These are phyloP conservation scores for Pangasianodon gigas DNA, from an alignment of 2,113 vertebrate species.

Conservation along the genomic window DNA sequence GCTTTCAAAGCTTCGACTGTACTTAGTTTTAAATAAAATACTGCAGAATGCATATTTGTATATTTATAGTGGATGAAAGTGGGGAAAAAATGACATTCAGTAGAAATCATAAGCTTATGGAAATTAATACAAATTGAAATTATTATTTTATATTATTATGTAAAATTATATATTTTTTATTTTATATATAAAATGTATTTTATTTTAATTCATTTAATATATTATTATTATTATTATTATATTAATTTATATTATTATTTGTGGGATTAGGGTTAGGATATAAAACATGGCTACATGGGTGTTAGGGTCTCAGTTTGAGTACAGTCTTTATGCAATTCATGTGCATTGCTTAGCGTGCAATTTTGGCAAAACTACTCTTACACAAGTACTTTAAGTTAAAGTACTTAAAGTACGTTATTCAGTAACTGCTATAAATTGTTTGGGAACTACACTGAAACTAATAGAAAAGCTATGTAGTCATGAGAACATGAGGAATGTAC, in stretches of 20 bases:
- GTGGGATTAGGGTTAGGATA: background rate
- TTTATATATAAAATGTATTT: background rate
- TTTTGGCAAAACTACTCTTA: background rate
- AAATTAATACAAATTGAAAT: background rate
- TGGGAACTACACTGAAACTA: background rate
- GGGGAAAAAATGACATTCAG: background rate
- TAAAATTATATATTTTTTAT: background rate
- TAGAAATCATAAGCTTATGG: background rate
- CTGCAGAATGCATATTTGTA: background rate
- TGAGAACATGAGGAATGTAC: slow-evolving; percentile 48
- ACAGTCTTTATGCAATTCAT: background rate
- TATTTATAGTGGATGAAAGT: background rate
- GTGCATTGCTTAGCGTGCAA: background rate
- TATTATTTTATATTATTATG: background rate
- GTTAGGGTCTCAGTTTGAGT: background rate
- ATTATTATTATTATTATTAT: background rate
- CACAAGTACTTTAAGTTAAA: background rate
- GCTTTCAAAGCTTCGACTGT: background rate
- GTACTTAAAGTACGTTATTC: background rate
- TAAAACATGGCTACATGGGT: background rate
- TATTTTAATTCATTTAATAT: background rate
- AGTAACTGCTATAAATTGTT: background rate
- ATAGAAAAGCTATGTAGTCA: background rate
- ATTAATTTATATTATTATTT: background rate
- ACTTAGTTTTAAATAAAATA: background rate